These are phyloP conservation scores for Eublepharis macularius DNA, from an alignment of 2,113 vertebrate genomes.

Conservation along the genomic window DNA sequence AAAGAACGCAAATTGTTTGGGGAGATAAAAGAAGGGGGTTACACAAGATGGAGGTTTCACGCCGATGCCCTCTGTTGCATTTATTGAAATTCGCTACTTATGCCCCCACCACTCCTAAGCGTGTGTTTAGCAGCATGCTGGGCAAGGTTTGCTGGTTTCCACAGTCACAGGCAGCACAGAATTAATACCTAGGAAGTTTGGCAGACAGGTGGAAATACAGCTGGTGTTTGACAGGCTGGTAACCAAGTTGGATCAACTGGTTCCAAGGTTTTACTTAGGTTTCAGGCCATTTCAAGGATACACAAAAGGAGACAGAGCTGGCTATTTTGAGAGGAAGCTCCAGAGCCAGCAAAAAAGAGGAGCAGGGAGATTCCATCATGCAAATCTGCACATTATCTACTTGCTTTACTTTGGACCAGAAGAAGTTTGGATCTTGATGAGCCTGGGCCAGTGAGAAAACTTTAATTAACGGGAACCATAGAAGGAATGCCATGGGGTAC, in stretches of 20 bases:
- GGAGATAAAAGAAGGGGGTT: not conserved
- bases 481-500: not conserved
- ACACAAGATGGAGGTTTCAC: not conserved
- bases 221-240: not conserved
- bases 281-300: not conserved
- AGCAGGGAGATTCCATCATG: not conserved
- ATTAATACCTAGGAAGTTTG: not conserved
- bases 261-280: not conserved
- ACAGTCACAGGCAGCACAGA: accelerated
- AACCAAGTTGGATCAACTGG: not conserved
- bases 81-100: not conserved
- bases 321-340: not conserved
- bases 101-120: not conserved
- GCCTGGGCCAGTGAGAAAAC: not conserved
- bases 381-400: not conserved
- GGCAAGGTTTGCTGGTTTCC: not conserved
- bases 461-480: not conserved
- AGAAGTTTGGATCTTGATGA: not conserved
- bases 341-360: not conserved
- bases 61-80: not conserved
- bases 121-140: not conserved
- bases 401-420: not conserved
- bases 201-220: not conserved
- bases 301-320: not conserved
- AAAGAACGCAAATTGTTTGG: slow-evolving; percentile 1